Percentiles rank a stretch among this genome's conserved stretches.
phyloP scores from a whole-genome alignment of 2,797 vertebrate species.

The Acridotheres tristis region DNA sequence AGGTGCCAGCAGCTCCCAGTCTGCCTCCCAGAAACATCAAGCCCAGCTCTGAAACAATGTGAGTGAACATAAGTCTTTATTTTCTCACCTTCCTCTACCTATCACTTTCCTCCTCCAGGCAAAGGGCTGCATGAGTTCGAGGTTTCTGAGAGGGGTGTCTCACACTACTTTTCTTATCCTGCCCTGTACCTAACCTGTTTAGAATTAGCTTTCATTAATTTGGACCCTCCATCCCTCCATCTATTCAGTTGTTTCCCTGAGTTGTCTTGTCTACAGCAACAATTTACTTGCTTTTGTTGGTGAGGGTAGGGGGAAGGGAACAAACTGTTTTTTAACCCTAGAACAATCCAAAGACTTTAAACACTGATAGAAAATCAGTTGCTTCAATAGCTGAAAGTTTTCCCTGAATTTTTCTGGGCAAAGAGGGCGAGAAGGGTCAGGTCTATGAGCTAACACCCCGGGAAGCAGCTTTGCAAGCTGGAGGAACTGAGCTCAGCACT shows the following conservation, averaged over 20 bases:
- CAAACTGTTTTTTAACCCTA: neutral
- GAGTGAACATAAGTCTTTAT: slow-evolving; percentile 25
- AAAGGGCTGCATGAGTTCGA: neutral
- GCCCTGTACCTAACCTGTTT: neutral
- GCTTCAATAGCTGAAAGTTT: neutral
- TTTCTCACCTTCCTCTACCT: neutral
- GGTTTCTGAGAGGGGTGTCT: neutral
- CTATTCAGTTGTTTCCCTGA: neutral
- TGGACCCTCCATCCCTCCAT: neutral
- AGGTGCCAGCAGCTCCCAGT: slow-evolving; percentile 38
- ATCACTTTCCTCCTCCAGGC: neutral
- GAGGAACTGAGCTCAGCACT: neutral
- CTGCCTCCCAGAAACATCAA: slow-evolving; percentile 78
- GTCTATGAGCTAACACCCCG: neutral
- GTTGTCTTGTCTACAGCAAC: neutral
- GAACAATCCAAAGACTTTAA: neutral
- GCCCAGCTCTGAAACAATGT: slow-evolving; percentile 58
- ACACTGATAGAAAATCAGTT: neutral
- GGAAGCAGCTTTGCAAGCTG: neutral
- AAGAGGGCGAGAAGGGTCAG: neutral
- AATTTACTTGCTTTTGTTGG: neutral
- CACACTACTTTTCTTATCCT: neutral
- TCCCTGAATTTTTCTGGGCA: neutral
- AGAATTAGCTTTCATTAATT: neutral
- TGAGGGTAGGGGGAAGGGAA: neutral